A percentile compares a stretch with the other conserved stretches of the same genome.
phyloP scores from a whole-genome alignment of 2,113 vertebrate genomes.

The Phrynosoma blainvillii region DNA sequence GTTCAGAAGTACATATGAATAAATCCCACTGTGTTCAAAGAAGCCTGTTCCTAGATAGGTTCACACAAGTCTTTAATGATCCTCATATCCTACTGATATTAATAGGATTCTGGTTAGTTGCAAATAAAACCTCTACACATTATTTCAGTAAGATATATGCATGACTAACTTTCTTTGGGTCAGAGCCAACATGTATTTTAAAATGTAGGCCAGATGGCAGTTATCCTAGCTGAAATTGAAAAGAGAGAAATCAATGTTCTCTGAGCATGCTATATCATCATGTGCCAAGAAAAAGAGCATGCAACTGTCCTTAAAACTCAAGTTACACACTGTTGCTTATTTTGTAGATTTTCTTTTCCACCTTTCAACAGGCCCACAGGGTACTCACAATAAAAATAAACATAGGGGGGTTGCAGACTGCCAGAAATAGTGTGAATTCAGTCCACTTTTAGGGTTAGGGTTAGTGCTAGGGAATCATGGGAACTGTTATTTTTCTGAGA shows the following conservation, averaged over 20 bases:
- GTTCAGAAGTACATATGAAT: background rate
- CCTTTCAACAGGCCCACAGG: background rate
- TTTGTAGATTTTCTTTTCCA: background rate
- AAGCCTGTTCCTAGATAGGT: background rate
- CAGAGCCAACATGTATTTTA: background rate
- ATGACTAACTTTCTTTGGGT: slow-evolving; percentile 7
- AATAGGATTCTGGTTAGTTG: background rate
- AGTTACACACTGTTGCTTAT: background rate
- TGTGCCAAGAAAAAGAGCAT: slow-evolving; percentile 48
- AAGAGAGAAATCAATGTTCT: background rate
- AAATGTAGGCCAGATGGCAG: slow-evolving; percentile 22
- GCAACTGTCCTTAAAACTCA: slow-evolving; percentile 44
- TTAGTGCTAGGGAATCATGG: no score
- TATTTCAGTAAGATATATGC: background rate
- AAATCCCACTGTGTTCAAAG: background rate
- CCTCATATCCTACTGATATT: background rate
- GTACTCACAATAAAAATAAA: background rate
- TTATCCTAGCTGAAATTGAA: slow-evolving; percentile 24
- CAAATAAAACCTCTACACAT: background rate
- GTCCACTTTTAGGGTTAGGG: no score
- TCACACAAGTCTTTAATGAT: background rate
- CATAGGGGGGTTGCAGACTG: no score
- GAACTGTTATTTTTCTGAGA: no score
- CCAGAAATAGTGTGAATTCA: no score
- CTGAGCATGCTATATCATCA: slow-evolving; percentile 7